Conservation (phyloP, 2,888 invertebrate species). For the Stenoptilia bipunctidactyla region DNA sequence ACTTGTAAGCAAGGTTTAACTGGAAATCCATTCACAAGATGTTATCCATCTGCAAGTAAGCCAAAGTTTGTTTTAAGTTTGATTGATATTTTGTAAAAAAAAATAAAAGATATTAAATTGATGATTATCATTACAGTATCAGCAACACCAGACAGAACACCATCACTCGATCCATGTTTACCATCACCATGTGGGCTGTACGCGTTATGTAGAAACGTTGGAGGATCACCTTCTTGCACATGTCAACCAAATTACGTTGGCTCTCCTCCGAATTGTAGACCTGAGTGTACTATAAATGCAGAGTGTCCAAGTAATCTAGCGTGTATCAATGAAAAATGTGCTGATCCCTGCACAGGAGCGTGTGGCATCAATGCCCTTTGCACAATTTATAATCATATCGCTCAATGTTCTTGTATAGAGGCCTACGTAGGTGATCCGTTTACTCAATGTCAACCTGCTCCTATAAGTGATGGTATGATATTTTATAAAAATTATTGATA, state of each 20-base stretch:
- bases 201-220: slow-evolving; percentile 71
- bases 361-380: slow-evolving; percentile 73
- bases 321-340: slow-evolving; percentile 75
- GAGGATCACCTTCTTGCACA: slow-evolving; percentile 71
- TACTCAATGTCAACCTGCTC: slow-evolving; percentile 41
- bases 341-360: slow-evolving; percentile 77
- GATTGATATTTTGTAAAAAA: neutral
- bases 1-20: slow-evolving; percentile 78
- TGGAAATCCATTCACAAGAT: slow-evolving; percentile 84
- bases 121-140: slow-evolving; percentile 39
- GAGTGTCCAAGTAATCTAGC: slow-evolving; percentile 78
- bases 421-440: slow-evolving; percentile 74
- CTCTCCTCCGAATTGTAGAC: slow-evolving; percentile 76
- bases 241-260: slow-evolving; percentile 73
- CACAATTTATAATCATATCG: slow-evolving; percentile 73
- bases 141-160: slow-evolving; percentile 30
- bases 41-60: slow-evolving; percentile 71
- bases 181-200: slow-evolving; percentile 79
- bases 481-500: neutral
- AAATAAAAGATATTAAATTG: neutral
- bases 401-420: slow-evolving; percentile 72
- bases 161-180: slow-evolving; percentile 68
- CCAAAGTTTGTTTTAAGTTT: slow-evolving; percentile 6
- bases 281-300: slow-evolving; percentile 77
- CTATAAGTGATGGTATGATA: slow-evolving; percentile 21